phyloP scores from a whole-genome alignment of 1,140 invertebrate genomes.

The Caenorhabditis briggsae region DNA sequence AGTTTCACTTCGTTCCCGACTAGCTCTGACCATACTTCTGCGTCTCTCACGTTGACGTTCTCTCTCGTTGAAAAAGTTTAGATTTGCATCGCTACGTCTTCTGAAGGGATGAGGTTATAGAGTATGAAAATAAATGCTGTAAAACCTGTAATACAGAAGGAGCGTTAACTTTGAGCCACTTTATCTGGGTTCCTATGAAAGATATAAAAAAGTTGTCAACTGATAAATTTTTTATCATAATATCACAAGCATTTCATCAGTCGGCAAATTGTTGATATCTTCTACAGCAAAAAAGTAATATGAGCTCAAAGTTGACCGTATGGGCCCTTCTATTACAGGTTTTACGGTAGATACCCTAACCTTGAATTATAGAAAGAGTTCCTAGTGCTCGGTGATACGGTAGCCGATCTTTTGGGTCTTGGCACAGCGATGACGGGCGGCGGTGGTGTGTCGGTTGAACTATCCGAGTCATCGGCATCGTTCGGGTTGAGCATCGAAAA shows the following conservation, averaged over 20 bases:
- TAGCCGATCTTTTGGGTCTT: slow-evolving; percentile 67
- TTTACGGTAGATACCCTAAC: not conserved
- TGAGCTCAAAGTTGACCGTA: too few species aligned
- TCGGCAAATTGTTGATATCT: too few species aligned
- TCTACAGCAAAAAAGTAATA: too few species aligned
- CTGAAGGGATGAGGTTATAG: slow-evolving; percentile 45
- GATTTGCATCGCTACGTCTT: slow-evolving; percentile 67
- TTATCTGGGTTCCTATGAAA: too few species aligned
- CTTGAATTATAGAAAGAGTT: slow-evolving; percentile 38
- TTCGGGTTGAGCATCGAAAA: slow-evolving; percentile 61
- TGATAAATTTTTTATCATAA: too few species aligned
- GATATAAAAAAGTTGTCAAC: too few species aligned
- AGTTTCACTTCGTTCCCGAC: slow-evolving; percentile 59
- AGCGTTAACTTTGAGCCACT: too few species aligned
- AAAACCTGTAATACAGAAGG: too few species aligned
- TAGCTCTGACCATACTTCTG: slow-evolving; percentile 48
- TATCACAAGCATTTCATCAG: too few species aligned
- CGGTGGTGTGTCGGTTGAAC: slow-evolving; percentile 56
- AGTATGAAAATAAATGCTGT: too few species aligned
- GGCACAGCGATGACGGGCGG: slow-evolving; percentile 13
- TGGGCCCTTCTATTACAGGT: too few species aligned
- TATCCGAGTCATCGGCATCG: slow-evolving; percentile 68
- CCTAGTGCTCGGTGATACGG: slow-evolving; percentile 66
- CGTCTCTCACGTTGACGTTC: slow-evolving; percentile 51
- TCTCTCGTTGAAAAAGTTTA: slow-evolving; percentile 61